Conservation (phyloP, 1,140 invertebrate genomes). For the Heliothis subflexa region DNA sequence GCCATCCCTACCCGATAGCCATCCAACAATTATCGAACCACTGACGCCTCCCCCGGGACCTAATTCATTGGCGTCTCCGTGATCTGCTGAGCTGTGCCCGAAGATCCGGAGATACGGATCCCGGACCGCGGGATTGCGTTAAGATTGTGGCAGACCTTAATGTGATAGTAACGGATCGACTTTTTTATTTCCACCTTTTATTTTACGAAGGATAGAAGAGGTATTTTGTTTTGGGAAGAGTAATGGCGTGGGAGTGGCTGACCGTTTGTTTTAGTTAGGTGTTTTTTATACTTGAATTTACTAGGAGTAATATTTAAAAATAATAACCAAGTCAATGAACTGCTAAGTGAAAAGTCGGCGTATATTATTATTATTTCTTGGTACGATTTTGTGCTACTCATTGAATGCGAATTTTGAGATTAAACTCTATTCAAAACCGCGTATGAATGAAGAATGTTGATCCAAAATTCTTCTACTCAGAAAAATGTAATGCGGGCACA, state of each 20-base stretch:
- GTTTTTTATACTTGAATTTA: not conserved
- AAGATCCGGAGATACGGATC: slow-evolving; percentile 34
- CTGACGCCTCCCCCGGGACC: slow-evolving; percentile 35
- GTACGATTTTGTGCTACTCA: no score
- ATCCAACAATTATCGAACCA: slow-evolving; percentile 43
- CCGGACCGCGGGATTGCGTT: slow-evolving; percentile 29
- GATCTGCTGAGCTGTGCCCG: slow-evolving; percentile 47
- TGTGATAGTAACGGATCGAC: slow-evolving; percentile 41
- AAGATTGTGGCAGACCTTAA: slow-evolving; percentile 44
- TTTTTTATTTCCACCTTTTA: slow-evolving; percentile 33
- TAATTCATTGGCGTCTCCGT: slow-evolving; percentile 45
- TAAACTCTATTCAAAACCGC: no score
- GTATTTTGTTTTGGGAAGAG: slow-evolving; percentile 10
- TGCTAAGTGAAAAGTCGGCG: no score
- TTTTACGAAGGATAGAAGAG: slow-evolving; percentile 10
- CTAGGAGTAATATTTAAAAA: not conserved
- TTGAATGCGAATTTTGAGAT: no score
- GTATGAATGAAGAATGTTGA: no score
- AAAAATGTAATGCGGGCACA: no score
- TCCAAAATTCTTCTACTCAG: no score
- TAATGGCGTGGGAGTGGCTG: no score
- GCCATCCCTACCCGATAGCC: slow-evolving; percentile 35
- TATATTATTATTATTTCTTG: no score
- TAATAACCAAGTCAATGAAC: no score
- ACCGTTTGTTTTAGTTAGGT: not conserved